Conservation (phyloP, 2,113 vertebrate genomes). For the Cochlearius cochlearius region DNA sequence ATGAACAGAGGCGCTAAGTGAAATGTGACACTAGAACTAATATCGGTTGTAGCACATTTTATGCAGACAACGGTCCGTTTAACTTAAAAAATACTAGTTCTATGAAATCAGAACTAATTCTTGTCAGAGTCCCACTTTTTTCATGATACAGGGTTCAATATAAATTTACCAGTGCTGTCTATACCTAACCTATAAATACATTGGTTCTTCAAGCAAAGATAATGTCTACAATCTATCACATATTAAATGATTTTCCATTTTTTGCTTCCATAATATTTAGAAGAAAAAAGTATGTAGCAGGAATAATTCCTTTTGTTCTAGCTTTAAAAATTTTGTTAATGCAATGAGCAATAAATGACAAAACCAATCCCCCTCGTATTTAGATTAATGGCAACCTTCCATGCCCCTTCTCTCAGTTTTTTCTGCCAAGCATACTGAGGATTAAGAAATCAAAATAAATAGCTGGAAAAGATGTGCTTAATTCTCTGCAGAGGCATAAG, state of each 20-base stretch:
- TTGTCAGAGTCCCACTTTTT: neutral
- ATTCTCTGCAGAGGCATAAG: neutral
- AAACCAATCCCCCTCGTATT: neutral
- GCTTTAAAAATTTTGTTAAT: neutral
- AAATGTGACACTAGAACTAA: neutral
- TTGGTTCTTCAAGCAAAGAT: neutral
- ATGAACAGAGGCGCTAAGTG: neutral
- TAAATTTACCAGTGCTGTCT: neutral
- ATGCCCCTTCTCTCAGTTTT: neutral
- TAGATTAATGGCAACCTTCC: neutral
- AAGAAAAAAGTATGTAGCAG: neutral
- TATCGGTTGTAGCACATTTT: neutral
- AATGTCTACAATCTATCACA: neutral
- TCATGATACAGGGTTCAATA: neutral
- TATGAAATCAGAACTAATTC: neutral
- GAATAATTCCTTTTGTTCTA: neutral
- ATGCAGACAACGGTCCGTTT: neutral
- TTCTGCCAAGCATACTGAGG: neutral
- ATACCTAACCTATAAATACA: neutral
- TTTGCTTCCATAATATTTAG: neutral
- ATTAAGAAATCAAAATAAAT: constrained; percentile 13
- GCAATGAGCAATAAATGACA: neutral
- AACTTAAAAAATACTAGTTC: neutral
- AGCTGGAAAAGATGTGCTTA: neutral
- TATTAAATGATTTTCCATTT: neutral